Percentiles rank a stretch among this genome's conserved stretches.
These are phyloP conservation scores for Australoheros scitulus DNA, from an alignment of 2,113 vertebrate species.

Conservation along the genomic window DNA sequence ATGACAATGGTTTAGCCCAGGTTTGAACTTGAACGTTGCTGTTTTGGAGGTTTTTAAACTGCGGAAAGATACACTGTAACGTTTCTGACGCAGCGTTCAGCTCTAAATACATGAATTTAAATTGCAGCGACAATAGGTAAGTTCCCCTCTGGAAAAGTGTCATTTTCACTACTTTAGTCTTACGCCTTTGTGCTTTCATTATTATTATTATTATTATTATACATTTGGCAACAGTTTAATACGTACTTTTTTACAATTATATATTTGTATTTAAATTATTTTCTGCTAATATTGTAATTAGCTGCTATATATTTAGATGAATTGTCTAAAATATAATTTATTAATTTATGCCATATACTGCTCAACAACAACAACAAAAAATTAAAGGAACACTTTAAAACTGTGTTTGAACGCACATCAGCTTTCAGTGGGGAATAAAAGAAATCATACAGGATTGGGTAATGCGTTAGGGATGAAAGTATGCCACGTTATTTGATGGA, in stretches of 20 bases:
- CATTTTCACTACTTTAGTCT: neutral
- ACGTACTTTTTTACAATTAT: neutral
- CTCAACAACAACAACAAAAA: too few species aligned
- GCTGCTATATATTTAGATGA: too few species aligned
- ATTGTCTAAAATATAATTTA: too few species aligned
- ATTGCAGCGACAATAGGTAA: conserved; percentile 20
- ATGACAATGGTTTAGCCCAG: conserved; percentile 43
- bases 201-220: too few species aligned
- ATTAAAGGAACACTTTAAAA: too few species aligned
- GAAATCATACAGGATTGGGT: too few species aligned
- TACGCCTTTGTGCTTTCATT: too few species aligned
- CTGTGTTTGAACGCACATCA: too few species aligned
- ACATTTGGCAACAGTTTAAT: neutral
- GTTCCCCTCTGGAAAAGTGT: neutral
- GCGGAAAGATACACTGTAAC: neutral
- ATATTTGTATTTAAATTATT: neutral
- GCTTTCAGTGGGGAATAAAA: too few species aligned
- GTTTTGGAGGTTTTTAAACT: conserved; percentile 31
- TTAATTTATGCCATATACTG: too few species aligned
- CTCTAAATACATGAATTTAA: neutral
- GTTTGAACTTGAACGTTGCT: conserved; percentile 40
- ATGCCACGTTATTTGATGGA: too few species aligned
- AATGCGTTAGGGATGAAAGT: too few species aligned
- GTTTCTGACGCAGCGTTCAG: neutral
- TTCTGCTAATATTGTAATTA: neutral